Conservation (phyloP, 2,113 vertebrate species). For the Henicopernis longicauda region DNA sequence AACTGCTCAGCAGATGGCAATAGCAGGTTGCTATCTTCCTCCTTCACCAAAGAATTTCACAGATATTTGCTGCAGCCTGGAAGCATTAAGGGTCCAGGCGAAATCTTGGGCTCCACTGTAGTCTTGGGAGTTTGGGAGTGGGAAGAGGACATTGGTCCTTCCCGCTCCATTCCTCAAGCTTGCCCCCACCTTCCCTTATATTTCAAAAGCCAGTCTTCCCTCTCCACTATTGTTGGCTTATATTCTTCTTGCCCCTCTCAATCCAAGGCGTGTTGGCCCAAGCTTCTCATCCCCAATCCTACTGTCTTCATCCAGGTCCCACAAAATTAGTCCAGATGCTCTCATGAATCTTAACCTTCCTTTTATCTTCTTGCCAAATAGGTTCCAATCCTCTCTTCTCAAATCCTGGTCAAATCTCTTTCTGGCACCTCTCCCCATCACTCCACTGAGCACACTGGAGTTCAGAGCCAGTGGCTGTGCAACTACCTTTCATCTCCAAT, state of each 20-base stretch:
- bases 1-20: background rate
- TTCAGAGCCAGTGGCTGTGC: background rate
- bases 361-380: background rate
- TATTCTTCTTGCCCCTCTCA: background rate
- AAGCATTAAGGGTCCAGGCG: background rate
- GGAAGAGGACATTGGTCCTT: background rate
- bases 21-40: background rate
- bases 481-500: rapidly evolving
- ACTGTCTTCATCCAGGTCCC: background rate
- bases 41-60: background rate
- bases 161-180: background rate
- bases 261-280: rapidly evolving
- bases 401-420: background rate
- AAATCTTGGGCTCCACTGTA: background rate
- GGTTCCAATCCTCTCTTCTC: background rate
- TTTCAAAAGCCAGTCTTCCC: background rate
- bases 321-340: background rate
- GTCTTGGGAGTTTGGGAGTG: background rate
- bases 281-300: background rate
- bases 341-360: background rate
- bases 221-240: background rate
- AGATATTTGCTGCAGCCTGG: background rate
- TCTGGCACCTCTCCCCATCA: background rate
- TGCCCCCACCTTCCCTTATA: background rate
- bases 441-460: background rate